Base-by-base conservation (phyloP, 2,797 vertebrate species). In the Atherinosoma microstoma region DNA sequence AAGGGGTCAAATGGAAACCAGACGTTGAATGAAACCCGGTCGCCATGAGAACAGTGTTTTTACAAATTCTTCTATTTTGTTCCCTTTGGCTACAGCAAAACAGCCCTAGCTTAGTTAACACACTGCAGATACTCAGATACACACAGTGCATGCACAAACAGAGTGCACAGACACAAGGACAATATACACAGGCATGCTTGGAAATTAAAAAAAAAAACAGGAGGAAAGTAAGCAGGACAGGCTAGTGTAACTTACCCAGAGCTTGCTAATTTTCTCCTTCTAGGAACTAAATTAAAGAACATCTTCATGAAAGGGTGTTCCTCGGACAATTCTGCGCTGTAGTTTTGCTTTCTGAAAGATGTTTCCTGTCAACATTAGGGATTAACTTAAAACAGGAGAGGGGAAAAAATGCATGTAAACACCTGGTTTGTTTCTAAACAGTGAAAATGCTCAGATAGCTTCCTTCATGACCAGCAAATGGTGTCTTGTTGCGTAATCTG, bases 1-100 rank as follows among this genome's bases (percentile, higher is more conserved):
- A 91, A 91, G 42, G 70, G 80, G 51, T 81, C 73, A 83, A 93
- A 94, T 93, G 69, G 76, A 91, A 93, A 93, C 79, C 93, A 93
- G 92, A 92, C 87, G 67, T 64, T 30, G 75, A 87, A 78, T 76
- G 85, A 90, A 91, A 93, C 84, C 84, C 84, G 86, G 90, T 91
- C 82, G 2, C 78, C 90, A 90, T 91, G 91, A 92, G 84, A 92
- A 91, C 86, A 62, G 47, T 84, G 88, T 91, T 92, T 89, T 89
- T 84, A 85, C 84, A 83, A 89, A 90, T 90, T 73, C 70, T 57
- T 80, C 54, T 59, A 53, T 72, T 91, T 78, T 83, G 79, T 78
- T 86, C 70, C 62, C 57, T 72, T 82, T 85, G 84, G 85, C 89
- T 86, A 58, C 79, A 78, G 73, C 36, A 18, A 45, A 65, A 70